phyloP scores from a whole-genome alignment of 2,888 invertebrate species.

The Congeria kusceri region DNA sequence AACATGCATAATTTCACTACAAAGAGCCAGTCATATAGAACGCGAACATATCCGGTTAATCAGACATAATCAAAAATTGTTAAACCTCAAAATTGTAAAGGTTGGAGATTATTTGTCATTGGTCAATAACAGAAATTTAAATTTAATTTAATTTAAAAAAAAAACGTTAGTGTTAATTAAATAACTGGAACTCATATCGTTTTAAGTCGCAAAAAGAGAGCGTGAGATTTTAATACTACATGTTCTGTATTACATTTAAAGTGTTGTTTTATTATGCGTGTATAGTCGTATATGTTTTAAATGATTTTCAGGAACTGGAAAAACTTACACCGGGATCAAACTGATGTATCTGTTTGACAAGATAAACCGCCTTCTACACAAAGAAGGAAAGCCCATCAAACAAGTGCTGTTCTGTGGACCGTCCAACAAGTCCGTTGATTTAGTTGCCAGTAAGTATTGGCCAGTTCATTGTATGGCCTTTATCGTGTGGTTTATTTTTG shows the following conservation, averaged over 20 bases:
- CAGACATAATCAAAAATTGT: too few relatives aligned
- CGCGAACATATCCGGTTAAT: too few relatives aligned
- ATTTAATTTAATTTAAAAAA: too few relatives aligned
- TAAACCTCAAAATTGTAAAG: too few relatives aligned
- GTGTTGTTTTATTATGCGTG: neutral
- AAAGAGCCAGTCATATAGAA: too few relatives aligned
- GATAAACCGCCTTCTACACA: constrained; percentile 54
- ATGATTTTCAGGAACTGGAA: constrained; percentile 76
- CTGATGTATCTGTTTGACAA: constrained; percentile 71
- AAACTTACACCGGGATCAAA: constrained; percentile 77
- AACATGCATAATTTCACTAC: too few relatives aligned
- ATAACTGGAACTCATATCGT: too few relatives aligned
- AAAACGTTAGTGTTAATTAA: too few relatives aligned
- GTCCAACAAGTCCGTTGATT: constrained; percentile 82
- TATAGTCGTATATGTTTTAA: neutral
- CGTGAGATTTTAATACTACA: too few relatives aligned
- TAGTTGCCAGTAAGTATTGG: constrained; percentile 76
- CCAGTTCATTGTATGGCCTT: neutral
- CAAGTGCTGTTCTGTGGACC: constrained; percentile 82
- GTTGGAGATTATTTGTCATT: too few relatives aligned
- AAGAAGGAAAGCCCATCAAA: constrained; percentile 45
- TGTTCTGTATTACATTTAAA: neutral
- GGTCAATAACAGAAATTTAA: too few relatives aligned
- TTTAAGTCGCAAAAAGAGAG: too few relatives aligned
- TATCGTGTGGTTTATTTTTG: neutral